Evolutionary conservation across 37 sponge, comb jelly and placozoan species (phyloP).

Genomic region (Geodia barretti): DNA sequence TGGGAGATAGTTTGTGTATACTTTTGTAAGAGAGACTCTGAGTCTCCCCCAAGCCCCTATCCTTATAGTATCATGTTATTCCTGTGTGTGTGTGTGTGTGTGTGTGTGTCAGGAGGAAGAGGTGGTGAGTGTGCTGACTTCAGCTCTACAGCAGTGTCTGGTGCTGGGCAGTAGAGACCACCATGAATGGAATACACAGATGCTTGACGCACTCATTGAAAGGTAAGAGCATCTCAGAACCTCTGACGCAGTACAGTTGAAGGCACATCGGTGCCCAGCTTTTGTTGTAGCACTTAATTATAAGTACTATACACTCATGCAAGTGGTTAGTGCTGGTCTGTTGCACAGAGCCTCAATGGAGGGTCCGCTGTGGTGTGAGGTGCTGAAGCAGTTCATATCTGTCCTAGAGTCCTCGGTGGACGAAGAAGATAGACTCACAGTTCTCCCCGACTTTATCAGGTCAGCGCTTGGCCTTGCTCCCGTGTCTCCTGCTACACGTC

Average conservation of each 20-base stretch:
- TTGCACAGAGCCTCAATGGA: constrained; percentile 5
- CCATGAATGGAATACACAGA: not conserved
- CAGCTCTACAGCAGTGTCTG: not conserved
- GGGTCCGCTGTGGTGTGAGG: constrained; percentile 6
- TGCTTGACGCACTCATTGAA: not conserved
- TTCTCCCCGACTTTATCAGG: not conserved
- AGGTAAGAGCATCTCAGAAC: not conserved
- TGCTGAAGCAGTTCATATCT: not conserved
- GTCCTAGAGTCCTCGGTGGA: not conserved
- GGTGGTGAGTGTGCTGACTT: not conserved
- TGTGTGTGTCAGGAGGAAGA: not conserved
- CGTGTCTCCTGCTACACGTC: no score
- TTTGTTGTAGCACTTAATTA: no score
- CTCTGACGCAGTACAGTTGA: no score
- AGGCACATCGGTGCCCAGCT: no score
- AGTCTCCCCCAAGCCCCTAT: no score
- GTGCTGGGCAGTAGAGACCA: not conserved
- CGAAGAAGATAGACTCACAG: not conserved
- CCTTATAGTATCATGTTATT: no score
- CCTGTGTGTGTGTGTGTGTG: no score
- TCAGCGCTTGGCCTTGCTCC: not conserved
- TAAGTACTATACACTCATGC: not conserved
- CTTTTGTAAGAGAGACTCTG: no score
- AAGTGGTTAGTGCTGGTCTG: no score
- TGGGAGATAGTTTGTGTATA: no score